Evolutionary conservation across 2,113 vertebrate genomes (phyloP), one percentile per base, ranked within the genome.

Genomic region (Strix aluco): DNA sequence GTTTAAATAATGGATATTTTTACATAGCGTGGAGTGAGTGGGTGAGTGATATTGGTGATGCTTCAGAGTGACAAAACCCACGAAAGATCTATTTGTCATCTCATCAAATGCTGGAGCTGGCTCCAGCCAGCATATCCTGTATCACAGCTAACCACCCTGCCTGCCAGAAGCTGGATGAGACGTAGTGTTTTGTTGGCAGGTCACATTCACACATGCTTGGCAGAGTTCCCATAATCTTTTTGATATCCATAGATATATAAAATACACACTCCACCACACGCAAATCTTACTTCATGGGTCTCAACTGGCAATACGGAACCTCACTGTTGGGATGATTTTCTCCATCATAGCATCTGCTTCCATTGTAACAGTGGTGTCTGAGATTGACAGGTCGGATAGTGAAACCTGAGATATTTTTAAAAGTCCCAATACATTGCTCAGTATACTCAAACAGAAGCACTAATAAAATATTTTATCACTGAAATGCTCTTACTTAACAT

Each of bases 391-490:
- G 66, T 77, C 2, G 0, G 18, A 19, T 36, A 67, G 25, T 58
- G 34, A 80, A 93, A 74, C 72, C 42, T 58, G 32, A 92, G 65
- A n/a, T 22, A 42, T 86, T 95, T 93, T 73, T 30, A 1, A 1
- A 88, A 86, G 49, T 92, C 66, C 86, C 79, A 57, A 70, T 85
- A 40, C 69, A 29, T 86, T 89, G 80, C 57, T 91, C 49, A 65
- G 6, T 89, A 86, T 91, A 83, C 25, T 82, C 72, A 81, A 84
- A 80, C 57, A 90, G 83, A 97, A 97, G 79, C 89, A 83, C 71
- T 93, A 91, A 93, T 96, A 92, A 94, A 96, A 57, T 92, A 95
- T 95, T 96, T 92, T 94, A 55, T 97, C 94, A 97, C 81, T 95
- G 81, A 95, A 94, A 95, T 91, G 52, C 65, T 95, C 80, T 78